Evolutionary conservation across 53 echinoderm and acorn worm species (phyloP), one percentile per base, ranked within the genome.

Genomic region (Pentamera pediparva): DNA sequence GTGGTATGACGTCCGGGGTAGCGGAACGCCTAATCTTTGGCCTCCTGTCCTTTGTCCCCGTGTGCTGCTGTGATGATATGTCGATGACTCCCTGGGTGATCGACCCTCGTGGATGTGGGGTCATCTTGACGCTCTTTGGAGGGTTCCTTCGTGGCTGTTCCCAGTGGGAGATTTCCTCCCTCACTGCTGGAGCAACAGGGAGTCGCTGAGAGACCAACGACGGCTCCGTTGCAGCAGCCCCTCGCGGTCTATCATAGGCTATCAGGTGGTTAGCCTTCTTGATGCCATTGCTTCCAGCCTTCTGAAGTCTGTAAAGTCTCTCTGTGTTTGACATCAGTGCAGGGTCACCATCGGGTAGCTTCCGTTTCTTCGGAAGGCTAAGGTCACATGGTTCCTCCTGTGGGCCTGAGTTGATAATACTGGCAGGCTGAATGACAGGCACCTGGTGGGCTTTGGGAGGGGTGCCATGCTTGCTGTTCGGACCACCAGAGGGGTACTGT

Each of bases 71-170:
- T 12, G 84, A 78, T n/a, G n/a, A n/a, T n/a, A n/a, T n/a, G 55
- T 95, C 80, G 58, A 95, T 95, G 39, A 95, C 85, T n/a, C 96
- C 96, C 74, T 88, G 96, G 55, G 91, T 95, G 32, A 95, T 95
- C 50, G 96, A 95, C 3, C 96, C 91, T n/a, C 96, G 82, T 32
- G 96, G 82, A 29, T 82, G 63, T 10, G 90, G 88, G 13, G 96
- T 90, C 87, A 90, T 95, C 78, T 95, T 95, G 13, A 87, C 89
- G 37, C 77, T 77, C 22, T 69, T 43, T 20, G 54, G 17, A 1
- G 43, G 67, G 67, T 17, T 45, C 45, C 17, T 17, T 17, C 17
- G 45, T 45, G 45, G 10, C 17, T 45, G 10, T 45, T 45, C 17
- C 45, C 10, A 12, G 10, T 10, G 10, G 10, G 10, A n/a, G n/a